A percentile compares a stretch with the other conserved stretches of the same genome.
Conservation (phyloP, 2,797 vertebrate genomes). For the Hipposideros larvatus region DNA sequence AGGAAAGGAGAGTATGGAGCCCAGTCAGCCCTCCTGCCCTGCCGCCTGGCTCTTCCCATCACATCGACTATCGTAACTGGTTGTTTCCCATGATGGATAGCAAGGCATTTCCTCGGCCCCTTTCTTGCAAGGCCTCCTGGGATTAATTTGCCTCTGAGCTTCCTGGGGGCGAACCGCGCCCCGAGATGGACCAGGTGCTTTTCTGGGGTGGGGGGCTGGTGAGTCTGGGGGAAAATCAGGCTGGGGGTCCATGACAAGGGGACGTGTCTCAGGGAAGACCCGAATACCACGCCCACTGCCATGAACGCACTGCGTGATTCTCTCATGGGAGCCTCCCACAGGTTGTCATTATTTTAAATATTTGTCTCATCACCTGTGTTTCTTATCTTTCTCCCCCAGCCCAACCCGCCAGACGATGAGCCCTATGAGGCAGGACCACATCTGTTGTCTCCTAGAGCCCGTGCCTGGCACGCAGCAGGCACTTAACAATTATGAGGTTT, state of each 20-base stretch:
- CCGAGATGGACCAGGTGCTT: background rate
- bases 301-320: accelerated
- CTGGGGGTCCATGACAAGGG: background rate
- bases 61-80: accelerated
- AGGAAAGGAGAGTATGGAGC: background rate
- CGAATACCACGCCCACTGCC: accelerated
- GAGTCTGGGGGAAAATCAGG: background rate
- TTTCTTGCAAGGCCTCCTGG: background rate
- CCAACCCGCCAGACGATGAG: background rate
- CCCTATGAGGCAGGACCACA: background rate
- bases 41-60: background rate
- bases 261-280: background rate
- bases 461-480: background rate
- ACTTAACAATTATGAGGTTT: background rate
- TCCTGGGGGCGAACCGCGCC: background rate
- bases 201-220: background rate
- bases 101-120: background rate
- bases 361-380: background rate
- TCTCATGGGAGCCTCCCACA: background rate
- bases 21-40: background rate
- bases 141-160: background rate
- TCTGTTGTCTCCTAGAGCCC: too few relatives aligned
- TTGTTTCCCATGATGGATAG: accelerated
- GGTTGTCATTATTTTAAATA: background rate
- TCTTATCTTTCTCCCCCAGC: background rate